phyloP scores from a whole-genome alignment of 2,113 vertebrate species.

The Peromyscus polionotus region DNA sequence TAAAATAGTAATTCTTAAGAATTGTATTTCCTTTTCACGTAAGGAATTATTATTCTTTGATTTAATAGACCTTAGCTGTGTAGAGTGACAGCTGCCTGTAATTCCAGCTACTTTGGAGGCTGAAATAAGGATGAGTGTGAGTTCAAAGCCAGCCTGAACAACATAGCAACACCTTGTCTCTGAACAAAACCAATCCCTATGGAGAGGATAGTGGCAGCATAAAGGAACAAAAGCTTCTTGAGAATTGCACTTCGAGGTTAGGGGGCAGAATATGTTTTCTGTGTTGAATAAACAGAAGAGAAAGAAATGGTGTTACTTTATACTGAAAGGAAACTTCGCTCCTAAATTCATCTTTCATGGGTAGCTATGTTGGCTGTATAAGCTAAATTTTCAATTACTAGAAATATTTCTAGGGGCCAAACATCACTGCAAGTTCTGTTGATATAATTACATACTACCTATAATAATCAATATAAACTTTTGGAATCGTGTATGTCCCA shows the following conservation, averaged over 20 bases:
- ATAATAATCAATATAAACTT: background rate
- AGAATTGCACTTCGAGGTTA: background rate
- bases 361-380: background rate
- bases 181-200: background rate
- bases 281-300: background rate
- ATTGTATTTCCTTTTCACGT: constrained; percentile 11
- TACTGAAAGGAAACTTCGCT: background rate
- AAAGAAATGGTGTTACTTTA: background rate
- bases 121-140: background rate
- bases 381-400: background rate
- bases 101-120: background rate
- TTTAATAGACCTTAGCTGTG: background rate
- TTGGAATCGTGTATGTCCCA: background rate
- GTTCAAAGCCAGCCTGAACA: background rate
- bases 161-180: background rate
- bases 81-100: background rate
- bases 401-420: background rate
- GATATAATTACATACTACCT: background rate
- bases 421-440: background rate
- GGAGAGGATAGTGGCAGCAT: background rate
- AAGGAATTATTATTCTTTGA: constrained; percentile 14
- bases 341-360: background rate
- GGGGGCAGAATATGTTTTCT: background rate
- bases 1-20: constrained; percentile 29
- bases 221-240: background rate